Conservation (phyloP, 1,140 invertebrate species). For the Bombus impatiens region DNA sequence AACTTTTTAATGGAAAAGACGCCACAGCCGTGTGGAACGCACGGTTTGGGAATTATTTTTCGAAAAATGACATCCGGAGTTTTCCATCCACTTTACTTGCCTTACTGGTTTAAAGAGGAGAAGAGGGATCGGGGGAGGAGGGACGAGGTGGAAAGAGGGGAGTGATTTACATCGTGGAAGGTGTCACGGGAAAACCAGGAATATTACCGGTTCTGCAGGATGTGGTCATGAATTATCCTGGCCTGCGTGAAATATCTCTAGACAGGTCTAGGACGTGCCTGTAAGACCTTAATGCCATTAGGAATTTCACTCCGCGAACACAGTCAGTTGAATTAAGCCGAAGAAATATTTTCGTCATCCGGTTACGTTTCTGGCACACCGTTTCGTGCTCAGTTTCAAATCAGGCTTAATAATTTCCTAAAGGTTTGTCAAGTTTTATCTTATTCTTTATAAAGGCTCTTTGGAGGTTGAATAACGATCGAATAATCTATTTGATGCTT, state of each 20-base stretch:
- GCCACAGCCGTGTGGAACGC: not conserved
- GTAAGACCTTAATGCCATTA: slow-evolving; percentile 59
- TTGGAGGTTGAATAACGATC: too few relatives aligned
- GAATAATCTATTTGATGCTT: too few relatives aligned
- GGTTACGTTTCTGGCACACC: not conserved
- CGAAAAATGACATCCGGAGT: slow-evolving; percentile 38
- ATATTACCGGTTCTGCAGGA: slow-evolving; percentile 64
- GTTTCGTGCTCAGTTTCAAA: not conserved
- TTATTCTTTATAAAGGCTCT: too few relatives aligned
- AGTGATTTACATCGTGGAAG: slow-evolving; percentile 63
- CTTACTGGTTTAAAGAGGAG: not conserved
- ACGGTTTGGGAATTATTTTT: slow-evolving; percentile 55
- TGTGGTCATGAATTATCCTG: slow-evolving; percentile 61
- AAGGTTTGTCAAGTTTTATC: too few relatives aligned
- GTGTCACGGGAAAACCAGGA: slow-evolving; percentile 46
- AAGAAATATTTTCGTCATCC: slow-evolving; percentile 36
- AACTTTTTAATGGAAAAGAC: slow-evolving; percentile 68
- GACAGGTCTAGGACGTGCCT: slow-evolving; percentile 51
- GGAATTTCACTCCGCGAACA: slow-evolving; percentile 39
- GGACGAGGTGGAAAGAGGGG: not conserved
- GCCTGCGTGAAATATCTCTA: slow-evolving; percentile 58
- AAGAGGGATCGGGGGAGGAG: not conserved
- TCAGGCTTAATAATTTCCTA: too few relatives aligned
- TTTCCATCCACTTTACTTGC: slow-evolving; percentile 55
- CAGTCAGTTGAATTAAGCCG: slow-evolving; percentile 19